Base-by-base conservation (phyloP, 1,140 invertebrate species). In the Caenorhabditis brenneri region DNA sequence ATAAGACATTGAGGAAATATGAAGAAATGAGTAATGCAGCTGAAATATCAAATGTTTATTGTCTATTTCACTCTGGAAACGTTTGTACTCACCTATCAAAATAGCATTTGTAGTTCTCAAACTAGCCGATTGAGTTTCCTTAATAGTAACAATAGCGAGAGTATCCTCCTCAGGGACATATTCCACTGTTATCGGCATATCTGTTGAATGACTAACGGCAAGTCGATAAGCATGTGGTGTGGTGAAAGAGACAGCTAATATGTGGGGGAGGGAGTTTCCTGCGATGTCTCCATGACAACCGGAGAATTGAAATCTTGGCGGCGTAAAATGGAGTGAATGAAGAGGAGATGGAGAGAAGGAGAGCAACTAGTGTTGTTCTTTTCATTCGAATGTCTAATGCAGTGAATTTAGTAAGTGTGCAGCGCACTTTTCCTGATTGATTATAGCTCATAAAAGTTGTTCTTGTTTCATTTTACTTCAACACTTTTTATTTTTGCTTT, bases 81-180 rank as follows among this genome's bases (percentile, higher is more conserved):
- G 24, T 1, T 65, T 19, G 24, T 12, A 39, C 65, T 42, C 10
- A 74, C 65, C 65, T 0, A 74, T 74, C 29, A 74, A 46, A 46
- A 74, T 74, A 15, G 65, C 65, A 42, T 74, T 74, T 22, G 65
- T 74, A 5, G 65, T 74, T 74, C 65, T 1, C 24, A 74, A 74
- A 74, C 65, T 74, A 24, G 65, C 65, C 19, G 65, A 74, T 74
- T 74, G 65, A 15, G 65, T 74, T 42, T 74, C 65, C n/a, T 46
- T 74, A 24, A 74, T 74, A 24, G 65, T 74, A 9, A 74, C 65
- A 42, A 74, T 42, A 19, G 65, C 65, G 0, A 74, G 65, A 42
- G 65, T 74, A 42, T 74, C 65, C 42, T 74, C 65, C 42, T 74
- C 65, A 7, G 65, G 65, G 33, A 74, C 65, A 46, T 42, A 74